phyloP scores from a whole-genome alignment of 2,797 vertebrate species.

The Coendou prehensilis region DNA sequence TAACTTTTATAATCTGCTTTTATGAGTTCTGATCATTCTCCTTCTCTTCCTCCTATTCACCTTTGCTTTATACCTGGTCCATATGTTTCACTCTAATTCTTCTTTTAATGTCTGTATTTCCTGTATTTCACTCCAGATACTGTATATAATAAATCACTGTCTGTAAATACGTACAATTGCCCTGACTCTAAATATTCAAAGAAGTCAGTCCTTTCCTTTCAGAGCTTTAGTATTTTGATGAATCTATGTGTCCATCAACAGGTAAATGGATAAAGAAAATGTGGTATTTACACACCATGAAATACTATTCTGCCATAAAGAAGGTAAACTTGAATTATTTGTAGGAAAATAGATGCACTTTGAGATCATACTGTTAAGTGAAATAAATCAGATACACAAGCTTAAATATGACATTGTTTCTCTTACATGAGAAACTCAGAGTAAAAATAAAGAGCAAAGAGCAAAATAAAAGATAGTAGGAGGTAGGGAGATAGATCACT shows the following conservation, averaged over 20 bases:
- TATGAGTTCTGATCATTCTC: neutral
- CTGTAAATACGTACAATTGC: neutral
- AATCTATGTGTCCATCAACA: neutral
- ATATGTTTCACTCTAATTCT: conserved; percentile 25
- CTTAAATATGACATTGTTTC: neutral
- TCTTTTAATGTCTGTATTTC: neutral
- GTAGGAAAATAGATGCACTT: neutral
- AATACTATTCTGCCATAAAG: neutral
- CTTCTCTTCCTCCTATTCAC: neutral
- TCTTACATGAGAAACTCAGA: neutral
- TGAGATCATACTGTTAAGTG: neutral
- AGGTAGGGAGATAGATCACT: neutral
- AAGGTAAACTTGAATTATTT: neutral
- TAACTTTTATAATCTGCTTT: conserved; percentile 14
- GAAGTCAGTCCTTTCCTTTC: neutral
- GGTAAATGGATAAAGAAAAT: neutral
- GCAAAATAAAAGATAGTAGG: neutral
- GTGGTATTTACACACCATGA: neutral
- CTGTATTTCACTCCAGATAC: neutral
- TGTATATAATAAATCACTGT: neutral
- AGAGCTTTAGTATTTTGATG: neutral
- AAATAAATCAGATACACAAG: neutral
- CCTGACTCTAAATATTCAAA: neutral
- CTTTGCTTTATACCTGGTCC: neutral
- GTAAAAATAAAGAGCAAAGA: neutral